Conservation (phyloP, 2,888 invertebrate species). For the Pelosia muscerda region DNA sequence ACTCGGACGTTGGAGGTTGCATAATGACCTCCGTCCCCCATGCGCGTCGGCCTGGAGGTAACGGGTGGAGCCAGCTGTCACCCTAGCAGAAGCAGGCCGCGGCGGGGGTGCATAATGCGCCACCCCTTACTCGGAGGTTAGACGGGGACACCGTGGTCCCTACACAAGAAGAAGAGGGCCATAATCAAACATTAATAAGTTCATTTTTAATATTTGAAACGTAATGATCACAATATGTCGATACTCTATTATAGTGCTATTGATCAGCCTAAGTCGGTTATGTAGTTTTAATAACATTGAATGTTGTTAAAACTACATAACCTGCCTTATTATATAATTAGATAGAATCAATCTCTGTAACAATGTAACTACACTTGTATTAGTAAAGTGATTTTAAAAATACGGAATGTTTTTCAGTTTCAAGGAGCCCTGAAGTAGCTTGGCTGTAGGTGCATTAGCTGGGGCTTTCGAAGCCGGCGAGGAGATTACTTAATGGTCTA, state of each 20-base stretch:
- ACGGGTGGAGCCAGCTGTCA: no score
- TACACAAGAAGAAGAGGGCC: no score
- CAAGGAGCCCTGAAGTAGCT: constrained; percentile 51
- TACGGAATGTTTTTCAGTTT: constrained; percentile 11
- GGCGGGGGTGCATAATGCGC: no score
- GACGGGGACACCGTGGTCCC: no score
- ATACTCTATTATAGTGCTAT: background rate
- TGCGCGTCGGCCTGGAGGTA: no score
- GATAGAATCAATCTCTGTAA: background rate
- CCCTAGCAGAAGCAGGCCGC: no score
- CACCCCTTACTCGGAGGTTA: no score
- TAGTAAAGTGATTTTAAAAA: constrained; percentile 16
- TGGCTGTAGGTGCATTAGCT: constrained; percentile 66
- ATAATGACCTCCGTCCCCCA: no score
- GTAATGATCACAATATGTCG: background rate
- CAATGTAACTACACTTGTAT: background rate
- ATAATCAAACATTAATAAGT: no score
- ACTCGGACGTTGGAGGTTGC: no score
- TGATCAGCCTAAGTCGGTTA: background rate
- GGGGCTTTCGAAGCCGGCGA: constrained; percentile 58
- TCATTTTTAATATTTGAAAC: background rate
- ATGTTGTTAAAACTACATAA: background rate
- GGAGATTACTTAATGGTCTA: constrained; percentile 70
- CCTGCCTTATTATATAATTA: background rate
- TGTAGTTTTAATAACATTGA: no score